Conservation (phyloP, 1,140 invertebrate species). For the Panulirus ornatus region DNA sequence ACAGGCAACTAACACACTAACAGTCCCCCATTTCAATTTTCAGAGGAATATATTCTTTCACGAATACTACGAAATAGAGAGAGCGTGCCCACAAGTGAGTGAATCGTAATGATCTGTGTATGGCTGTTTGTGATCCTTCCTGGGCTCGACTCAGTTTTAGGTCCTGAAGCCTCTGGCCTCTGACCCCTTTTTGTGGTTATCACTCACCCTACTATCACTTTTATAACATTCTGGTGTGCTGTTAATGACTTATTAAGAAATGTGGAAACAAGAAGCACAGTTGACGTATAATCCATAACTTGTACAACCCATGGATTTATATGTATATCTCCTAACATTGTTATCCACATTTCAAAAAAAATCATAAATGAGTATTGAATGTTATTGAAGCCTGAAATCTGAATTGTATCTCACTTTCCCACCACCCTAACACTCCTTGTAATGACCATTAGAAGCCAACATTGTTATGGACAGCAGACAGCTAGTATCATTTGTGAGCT, state of each 20-base stretch:
- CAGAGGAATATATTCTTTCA: slow-evolving; percentile 75
- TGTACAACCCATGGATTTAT: slow-evolving; percentile 12
- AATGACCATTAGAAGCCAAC: slow-evolving; percentile 30
- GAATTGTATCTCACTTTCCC: slow-evolving; percentile 26
- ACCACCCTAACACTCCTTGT: slow-evolving; percentile 33
- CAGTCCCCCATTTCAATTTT: slow-evolving; percentile 62
- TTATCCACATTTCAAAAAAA: slow-evolving; percentile 42
- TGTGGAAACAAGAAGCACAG: slow-evolving; percentile 41
- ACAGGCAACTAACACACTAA: slow-evolving; percentile 62
- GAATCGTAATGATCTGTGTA: slow-evolving; percentile 62
- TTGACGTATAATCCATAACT: slow-evolving; percentile 15
- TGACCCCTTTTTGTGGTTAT: slow-evolving; percentile 37
- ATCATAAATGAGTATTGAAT: slow-evolving; percentile 42
- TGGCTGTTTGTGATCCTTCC: slow-evolving; percentile 68
- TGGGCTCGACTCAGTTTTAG: slow-evolving; percentile 48
- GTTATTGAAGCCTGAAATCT: slow-evolving; percentile 46
- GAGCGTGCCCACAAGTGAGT: slow-evolving; percentile 73
- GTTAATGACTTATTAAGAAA: slow-evolving; percentile 33
- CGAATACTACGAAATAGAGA: slow-evolving; percentile 75
- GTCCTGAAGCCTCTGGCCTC: slow-evolving; percentile 36
- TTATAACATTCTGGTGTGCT: slow-evolving; percentile 40
- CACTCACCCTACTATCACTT: slow-evolving; percentile 43
- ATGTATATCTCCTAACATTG: slow-evolving; percentile 28
- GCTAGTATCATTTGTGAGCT: slow-evolving; percentile 27
- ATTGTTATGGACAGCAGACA: slow-evolving; percentile 37